These are phyloP conservation scores for Machaerirhynchus nigripectus DNA, from an alignment of 2,113 vertebrate genomes.

Conservation along the genomic window DNA sequence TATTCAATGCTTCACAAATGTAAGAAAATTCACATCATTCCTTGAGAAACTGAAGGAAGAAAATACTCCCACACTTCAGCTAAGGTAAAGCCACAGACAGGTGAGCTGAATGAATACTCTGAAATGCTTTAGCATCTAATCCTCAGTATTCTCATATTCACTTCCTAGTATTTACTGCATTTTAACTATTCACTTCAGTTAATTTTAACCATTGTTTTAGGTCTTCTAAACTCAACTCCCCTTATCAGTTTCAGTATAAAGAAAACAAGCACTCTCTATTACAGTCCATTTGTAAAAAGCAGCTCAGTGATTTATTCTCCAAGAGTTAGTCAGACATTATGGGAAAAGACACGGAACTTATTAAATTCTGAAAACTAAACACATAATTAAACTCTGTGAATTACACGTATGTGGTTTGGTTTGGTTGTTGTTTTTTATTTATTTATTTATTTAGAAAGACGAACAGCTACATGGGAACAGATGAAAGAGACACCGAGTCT, in stretches of 20 bases:
- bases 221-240: not conserved
- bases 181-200: not conserved
- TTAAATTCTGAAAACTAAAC: not conserved
- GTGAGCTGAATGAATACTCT: not conserved
- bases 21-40: not conserved
- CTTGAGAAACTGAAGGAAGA: not conserved
- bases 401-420: not conserved
- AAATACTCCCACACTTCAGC: not conserved
- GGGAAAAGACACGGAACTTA: not conserved
- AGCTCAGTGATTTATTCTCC: not conserved
- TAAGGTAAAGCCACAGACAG: not conserved
- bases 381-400: not conserved
- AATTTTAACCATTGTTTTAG: not conserved
- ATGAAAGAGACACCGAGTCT: not conserved
- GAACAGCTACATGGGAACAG: not conserved
- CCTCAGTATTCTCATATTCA: not conserved
- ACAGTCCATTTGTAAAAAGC: not conserved
- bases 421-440: not conserved
- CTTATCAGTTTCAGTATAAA: not conserved
- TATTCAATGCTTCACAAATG: rapidly evolving
- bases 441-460: not conserved
- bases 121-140: not conserved
- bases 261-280: not conserved
- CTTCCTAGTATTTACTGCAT: not conserved
- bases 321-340: not conserved